A percentile compares a stretch with the other conserved stretches of the same genome.
These are phyloP conservation scores for Syrista parreyssii DNA, from an alignment of 2,888 invertebrate genomes.

Conservation along the genomic window DNA sequence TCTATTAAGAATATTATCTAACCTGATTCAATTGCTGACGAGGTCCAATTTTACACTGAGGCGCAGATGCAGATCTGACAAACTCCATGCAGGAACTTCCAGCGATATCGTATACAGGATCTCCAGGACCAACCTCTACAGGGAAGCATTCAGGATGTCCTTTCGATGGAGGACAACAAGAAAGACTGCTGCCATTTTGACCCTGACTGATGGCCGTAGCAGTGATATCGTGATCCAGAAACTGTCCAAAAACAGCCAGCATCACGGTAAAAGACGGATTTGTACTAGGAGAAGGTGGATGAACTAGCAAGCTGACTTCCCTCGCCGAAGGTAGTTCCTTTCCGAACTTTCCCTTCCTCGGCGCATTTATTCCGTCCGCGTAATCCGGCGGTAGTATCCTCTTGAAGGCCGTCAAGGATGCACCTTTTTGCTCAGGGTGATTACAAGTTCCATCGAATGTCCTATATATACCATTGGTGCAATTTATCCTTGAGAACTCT, in stretches of 20 bases:
- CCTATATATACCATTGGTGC: constrained; percentile 69
- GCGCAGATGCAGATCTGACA: constrained; percentile 83
- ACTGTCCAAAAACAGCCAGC: constrained; percentile 90
- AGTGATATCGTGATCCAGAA: constrained; percentile 88
- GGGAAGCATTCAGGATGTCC: constrained; percentile 86
- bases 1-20: constrained; percentile 26
- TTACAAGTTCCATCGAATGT: constrained; percentile 83
- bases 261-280: constrained; percentile 84
- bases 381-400: constrained; percentile 81
- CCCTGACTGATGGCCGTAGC: constrained; percentile 84
- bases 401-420: constrained; percentile 79
- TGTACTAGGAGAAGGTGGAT: constrained; percentile 78
- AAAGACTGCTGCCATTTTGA: constrained; percentile 76
- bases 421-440: constrained; percentile 76
- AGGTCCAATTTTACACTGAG: constrained; percentile 81
- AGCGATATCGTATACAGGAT: constrained; percentile 76
- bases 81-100: constrained; percentile 87
- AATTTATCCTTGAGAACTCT: constrained; percentile 40
- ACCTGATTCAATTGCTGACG: constrained; percentile 89
- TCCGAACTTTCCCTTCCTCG: constrained; percentile 71
- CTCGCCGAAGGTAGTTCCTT: constrained; percentile 78
- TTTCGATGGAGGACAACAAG: constrained; percentile 72
- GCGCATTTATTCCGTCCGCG: constrained; percentile 76
- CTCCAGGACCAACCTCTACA: constrained; percentile 74
- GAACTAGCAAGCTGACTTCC: constrained; percentile 77